Evolutionary conservation across 2,888 invertebrate species (phyloP).

Genomic region (Ectemnius continuus): DNA sequence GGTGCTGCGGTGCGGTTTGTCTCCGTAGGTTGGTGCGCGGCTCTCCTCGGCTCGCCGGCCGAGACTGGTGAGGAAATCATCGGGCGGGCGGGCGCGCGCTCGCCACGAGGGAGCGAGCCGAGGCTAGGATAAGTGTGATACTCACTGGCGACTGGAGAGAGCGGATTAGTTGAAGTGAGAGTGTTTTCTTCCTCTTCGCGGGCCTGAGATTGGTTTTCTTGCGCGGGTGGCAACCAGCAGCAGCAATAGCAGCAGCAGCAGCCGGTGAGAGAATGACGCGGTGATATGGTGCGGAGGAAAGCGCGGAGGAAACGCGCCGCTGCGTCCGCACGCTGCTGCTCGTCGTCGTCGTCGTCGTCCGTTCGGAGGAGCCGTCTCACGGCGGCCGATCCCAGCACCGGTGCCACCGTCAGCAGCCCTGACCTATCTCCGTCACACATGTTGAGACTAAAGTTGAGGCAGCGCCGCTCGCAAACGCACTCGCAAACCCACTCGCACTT

Average conservation of each 20-base stretch:
- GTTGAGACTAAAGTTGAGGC: too few relatives aligned
- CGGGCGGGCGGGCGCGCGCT: too few relatives aligned
- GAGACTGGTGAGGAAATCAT: not conserved
- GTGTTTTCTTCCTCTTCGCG: too few relatives aligned
- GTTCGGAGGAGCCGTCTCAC: too few relatives aligned
- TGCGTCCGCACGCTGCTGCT: constrained; percentile 56
- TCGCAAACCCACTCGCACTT: too few relatives aligned
- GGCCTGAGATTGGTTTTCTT: constrained; percentile 1
- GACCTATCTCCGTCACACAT: constrained; percentile 31
- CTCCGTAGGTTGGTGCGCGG: not conserved
- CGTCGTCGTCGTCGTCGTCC: not conserved
- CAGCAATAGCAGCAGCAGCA: too few relatives aligned
- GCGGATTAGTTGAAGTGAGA: too few relatives aligned
- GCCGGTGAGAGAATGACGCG: constrained; percentile 56
- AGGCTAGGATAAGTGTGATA: too few relatives aligned
- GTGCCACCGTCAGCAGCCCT: constrained; percentile 32
- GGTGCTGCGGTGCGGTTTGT: constrained; percentile 15
- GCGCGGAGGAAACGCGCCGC: constrained; percentile 48
- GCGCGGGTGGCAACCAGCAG: constrained; percentile 42
- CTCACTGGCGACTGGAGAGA: too few relatives aligned
- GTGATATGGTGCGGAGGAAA: constrained; percentile 66
- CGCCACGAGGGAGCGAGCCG: too few relatives aligned
- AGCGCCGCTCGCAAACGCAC: too few relatives aligned
- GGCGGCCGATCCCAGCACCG: too few relatives aligned
- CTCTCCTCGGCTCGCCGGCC: not conserved